Conservation (phyloP, 2,113 vertebrate species). For the Saccopteryx bilineata region DNA sequence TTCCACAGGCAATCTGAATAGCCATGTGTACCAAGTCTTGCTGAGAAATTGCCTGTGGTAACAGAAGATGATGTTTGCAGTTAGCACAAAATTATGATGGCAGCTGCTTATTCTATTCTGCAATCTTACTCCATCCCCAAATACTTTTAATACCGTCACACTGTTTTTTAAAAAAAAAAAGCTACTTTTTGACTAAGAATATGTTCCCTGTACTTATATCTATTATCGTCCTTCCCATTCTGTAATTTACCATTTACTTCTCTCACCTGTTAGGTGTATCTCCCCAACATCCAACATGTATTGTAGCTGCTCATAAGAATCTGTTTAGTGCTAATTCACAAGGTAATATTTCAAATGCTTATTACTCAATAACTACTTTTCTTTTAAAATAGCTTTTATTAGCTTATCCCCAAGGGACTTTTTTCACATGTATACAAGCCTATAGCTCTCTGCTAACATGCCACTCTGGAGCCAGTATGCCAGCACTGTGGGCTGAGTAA, state of each 20-base stretch:
- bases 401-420: background rate
- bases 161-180: background rate
- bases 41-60: constrained; percentile 95
- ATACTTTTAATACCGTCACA: background rate
- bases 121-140: background rate
- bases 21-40: constrained; percentile 99
- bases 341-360: constrained; percentile 23
- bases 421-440: background rate
- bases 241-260: background rate
- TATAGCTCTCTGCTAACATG: background rate
- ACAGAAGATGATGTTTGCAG: constrained; percentile 65
- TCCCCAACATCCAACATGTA: background rate
- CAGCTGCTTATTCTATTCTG: background rate
- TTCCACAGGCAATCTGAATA: constrained; percentile 98
- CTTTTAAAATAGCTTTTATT: constrained; percentile 18
- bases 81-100: background rate
- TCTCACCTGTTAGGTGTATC: background rate
- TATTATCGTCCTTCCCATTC: background rate
- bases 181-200: background rate
- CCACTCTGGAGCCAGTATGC: background rate
- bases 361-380: constrained; percentile 9
- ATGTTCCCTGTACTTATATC: background rate
- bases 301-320: background rate
- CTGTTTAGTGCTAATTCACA: constrained; percentile 28
- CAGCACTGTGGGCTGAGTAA: background rate